Evolutionary conservation across 2,888 invertebrate genomes (phyloP).

Genomic region (Eustalomyia histrio): DNA sequence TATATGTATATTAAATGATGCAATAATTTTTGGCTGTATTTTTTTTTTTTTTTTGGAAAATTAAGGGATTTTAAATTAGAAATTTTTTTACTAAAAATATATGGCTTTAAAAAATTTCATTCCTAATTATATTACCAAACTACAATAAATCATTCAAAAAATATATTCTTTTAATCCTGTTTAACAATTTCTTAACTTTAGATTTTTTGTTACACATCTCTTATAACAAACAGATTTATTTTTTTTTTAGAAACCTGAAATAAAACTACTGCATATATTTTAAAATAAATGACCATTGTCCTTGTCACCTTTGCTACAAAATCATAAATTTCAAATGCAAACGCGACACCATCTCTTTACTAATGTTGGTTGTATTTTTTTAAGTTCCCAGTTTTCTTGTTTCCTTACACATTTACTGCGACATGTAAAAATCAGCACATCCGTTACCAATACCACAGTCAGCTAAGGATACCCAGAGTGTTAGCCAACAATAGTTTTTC

Average conservation of each 20-base stretch:
- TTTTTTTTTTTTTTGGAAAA: no score
- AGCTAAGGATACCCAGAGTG: conserved; percentile 35
- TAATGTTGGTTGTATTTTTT: conserved; percentile 58
- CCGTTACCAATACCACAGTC: conserved; percentile 58
- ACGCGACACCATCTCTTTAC: conserved; percentile 71
- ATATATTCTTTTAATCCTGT: conserved; percentile 44
- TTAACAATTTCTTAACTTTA: conserved; percentile 37
- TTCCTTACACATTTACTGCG: conserved; percentile 44
- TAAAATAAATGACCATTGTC: conserved; percentile 67
- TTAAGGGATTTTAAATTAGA: no score
- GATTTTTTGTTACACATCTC: conserved; percentile 5
- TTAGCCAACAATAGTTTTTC: conserved; percentile 63
- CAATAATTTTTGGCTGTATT: no score
- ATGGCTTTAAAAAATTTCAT: neutral
- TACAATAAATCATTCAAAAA: conserved; percentile 1
- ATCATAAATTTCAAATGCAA: conserved; percentile 74
- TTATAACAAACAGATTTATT: conserved; percentile 25
- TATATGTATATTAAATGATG: no score
- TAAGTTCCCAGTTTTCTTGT: conserved; percentile 13
- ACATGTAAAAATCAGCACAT: conserved; percentile 66
- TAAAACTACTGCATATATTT: conserved; percentile 40
- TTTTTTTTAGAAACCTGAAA: neutral
- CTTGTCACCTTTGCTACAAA: conserved; percentile 67
- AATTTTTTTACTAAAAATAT: no score
- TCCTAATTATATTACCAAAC: neutral